Conservation (phyloP, 2,888 invertebrate genomes). For the Altica lythri region DNA sequence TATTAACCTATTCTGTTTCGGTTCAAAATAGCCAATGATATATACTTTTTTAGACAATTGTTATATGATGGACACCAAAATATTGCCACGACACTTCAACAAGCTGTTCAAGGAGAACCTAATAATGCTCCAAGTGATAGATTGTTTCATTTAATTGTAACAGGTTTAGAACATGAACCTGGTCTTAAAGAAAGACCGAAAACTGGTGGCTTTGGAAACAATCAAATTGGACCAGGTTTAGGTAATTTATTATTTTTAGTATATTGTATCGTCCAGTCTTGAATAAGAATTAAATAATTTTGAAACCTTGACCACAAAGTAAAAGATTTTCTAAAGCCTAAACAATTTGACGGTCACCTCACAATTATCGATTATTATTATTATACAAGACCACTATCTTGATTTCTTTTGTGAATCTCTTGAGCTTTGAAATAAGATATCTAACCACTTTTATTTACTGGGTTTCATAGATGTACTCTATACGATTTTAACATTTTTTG, state of each 20-base stretch:
- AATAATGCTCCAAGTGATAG: constrained; percentile 96
- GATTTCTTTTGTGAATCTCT: no score
- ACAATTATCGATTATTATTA: no score
- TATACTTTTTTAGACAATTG: constrained; percentile 74
- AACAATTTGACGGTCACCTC: no score
- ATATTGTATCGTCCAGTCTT: neutral
- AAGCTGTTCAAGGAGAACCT: constrained; percentile 86
- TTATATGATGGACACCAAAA: constrained; percentile 97
- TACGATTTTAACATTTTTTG: neutral
- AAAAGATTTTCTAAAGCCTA: no score
- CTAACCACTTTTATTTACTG: no score
- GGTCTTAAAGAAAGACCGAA: constrained; percentile 67
- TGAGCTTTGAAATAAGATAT: no score
- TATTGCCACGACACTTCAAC: constrained; percentile 84
- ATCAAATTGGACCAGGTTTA: constrained; percentile 69
- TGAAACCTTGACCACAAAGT: no score
- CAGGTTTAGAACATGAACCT: constrained; percentile 85
- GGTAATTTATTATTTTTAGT: constrained; percentile 47
- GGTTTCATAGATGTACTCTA: no score
- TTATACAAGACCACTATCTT: no score
- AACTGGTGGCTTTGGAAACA: constrained; percentile 66
- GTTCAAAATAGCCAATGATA: neutral
- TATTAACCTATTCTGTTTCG: neutral
- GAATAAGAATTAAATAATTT: no score
- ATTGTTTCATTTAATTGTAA: constrained; percentile 81